Evolutionary conservation across 2,797 vertebrate genomes (phyloP).

Genomic region (Eremophila alpestris): DNA sequence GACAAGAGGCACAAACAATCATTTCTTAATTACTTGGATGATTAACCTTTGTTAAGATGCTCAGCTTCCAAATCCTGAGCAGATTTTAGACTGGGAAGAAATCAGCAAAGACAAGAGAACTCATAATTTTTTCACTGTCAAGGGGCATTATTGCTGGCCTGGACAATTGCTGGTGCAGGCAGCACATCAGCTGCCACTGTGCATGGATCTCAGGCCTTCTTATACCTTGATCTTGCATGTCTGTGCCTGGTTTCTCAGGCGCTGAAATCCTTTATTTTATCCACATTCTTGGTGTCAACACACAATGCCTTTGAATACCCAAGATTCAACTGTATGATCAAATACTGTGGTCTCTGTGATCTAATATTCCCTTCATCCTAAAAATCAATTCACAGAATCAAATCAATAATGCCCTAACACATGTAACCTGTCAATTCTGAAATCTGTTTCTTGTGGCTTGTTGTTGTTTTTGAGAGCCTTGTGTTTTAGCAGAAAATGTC

Average conservation of each 20-base stretch:
- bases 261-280: not conserved
- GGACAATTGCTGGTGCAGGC: not conserved
- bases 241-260: not conserved
- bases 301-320: not conserved
- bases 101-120: not conserved
- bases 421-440: not conserved
- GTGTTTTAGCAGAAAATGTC: not conserved
- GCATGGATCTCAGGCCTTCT: not conserved
- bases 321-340: not conserved
- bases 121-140: not conserved
- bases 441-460: not conserved
- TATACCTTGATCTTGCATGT: not conserved
- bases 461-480: not conserved
- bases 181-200: not conserved
- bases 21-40: not conserved
- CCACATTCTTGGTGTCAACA: not conserved
- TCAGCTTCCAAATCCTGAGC: not conserved
- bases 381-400: slow-evolving; percentile 1
- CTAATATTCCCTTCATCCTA: slow-evolving; percentile 39
- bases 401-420: not conserved
- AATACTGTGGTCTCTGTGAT: not conserved
- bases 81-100: not conserved
- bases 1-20: not conserved
- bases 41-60: not conserved
- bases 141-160: not conserved